These are phyloP conservation scores for Ailurus styani DNA, from an alignment of 2,113 vertebrate species.

Conservation along the genomic window DNA sequence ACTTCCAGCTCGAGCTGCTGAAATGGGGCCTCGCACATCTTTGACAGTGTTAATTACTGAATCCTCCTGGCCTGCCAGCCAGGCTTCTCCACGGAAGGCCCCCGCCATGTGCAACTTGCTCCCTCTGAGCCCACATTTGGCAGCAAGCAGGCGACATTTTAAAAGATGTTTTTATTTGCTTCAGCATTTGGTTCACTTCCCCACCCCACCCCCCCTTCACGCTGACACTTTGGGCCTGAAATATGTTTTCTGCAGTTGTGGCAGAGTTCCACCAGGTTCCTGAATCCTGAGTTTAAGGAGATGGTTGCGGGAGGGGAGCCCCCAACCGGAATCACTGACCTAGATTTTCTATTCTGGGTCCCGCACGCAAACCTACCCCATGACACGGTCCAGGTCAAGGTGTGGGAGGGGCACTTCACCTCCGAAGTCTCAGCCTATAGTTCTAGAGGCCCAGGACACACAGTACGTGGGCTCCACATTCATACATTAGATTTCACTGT, in stretches of 20 bases:
- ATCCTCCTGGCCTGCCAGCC: constrained; percentile 52
- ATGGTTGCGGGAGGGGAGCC: neutral
- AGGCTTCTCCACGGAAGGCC: constrained; percentile 50
- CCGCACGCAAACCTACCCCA: neutral
- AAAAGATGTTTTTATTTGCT: constrained; percentile 68
- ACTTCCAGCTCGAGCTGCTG: constrained; percentile 52
- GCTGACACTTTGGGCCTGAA: constrained; percentile 30
- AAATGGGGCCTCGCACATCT: constrained; percentile 50
- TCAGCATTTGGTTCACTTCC: neutral
- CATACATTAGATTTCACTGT: neutral
- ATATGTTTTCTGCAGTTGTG: constrained; percentile 20
- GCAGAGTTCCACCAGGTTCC: constrained; percentile 7
- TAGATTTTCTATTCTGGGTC: neutral
- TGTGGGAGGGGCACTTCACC: neutral
- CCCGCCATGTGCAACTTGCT: constrained; percentile 36
- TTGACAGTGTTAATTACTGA: constrained; percentile 55
- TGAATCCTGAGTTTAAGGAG: neutral
- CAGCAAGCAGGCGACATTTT: constrained; percentile 40
- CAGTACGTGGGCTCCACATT: neutral
- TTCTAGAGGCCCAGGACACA: neutral
- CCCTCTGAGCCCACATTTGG: constrained; percentile 53
- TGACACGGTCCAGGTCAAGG: neutral
- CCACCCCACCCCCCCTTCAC: neutral
- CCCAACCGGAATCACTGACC: neutral
- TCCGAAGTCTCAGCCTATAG: neutral